Percentiles rank a stretch among this genome's conserved stretches.
phyloP scores from a whole-genome alignment of 2,888 invertebrate species.

The Lasioglossum figueresi region DNA sequence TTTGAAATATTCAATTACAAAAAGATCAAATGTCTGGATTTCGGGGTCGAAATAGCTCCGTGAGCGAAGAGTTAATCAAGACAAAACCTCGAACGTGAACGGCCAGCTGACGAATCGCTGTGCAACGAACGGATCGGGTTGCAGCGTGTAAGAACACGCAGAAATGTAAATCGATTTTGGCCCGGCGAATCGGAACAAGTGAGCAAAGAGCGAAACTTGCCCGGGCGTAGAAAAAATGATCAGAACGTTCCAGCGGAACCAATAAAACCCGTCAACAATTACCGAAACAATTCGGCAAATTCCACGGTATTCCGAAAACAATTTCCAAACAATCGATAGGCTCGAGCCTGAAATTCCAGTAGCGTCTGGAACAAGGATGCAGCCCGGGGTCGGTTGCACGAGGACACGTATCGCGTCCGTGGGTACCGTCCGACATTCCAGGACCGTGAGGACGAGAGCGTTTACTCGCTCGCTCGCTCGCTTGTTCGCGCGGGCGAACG shows the following conservation, averaged over 20 bases:
- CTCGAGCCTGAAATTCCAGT: constrained; percentile 38
- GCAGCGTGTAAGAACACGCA: background rate
- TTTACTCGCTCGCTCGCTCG: constrained; percentile 9
- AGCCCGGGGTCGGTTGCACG: constrained; percentile 31
- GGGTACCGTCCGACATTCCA: constrained; percentile 61
- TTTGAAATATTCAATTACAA: background rate
- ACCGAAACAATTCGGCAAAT: constrained; percentile 32
- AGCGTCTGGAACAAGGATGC: constrained; percentile 19
- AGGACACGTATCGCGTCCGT: constrained; percentile 58
- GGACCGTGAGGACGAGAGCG: constrained; percentile 24
- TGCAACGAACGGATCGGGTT: background rate
- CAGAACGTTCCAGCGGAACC: background rate
- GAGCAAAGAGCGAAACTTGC: background rate
- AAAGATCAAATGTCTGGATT: background rate
- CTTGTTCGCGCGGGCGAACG: constrained; percentile 11
- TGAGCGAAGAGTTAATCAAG: background rate
- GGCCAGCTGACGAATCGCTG: background rate
- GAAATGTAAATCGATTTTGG: background rate
- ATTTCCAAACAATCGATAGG: constrained; percentile 5
- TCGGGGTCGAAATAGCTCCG: background rate
- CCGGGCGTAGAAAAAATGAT: background rate
- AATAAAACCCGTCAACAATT: constrained; percentile 29
- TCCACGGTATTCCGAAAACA: constrained; percentile 22
- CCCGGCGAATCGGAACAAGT: background rate
- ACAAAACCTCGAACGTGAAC: background rate